phyloP scores from a whole-genome alignment of 2,888 invertebrate genomes.

The Papilio elwesi region DNA sequence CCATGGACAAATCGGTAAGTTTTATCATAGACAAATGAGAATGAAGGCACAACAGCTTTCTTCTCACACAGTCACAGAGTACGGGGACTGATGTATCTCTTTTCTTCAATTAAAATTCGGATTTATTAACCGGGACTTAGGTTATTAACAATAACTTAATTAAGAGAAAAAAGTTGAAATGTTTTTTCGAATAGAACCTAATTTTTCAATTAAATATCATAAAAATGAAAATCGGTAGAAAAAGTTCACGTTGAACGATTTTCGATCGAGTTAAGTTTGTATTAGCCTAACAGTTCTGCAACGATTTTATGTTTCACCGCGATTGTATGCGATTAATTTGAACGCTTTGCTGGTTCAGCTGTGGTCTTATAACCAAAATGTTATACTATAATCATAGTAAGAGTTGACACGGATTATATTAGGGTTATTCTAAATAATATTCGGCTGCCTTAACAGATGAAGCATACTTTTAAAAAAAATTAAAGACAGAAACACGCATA shows the following conservation, averaged over 20 bases:
- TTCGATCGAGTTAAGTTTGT: slow-evolving; percentile 47
- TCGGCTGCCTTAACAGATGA: not conserved
- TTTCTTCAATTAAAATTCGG: no score
- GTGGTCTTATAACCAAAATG: not conserved
- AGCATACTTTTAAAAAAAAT: no score
- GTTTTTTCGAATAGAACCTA: not conserved
- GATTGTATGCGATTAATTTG: not conserved
- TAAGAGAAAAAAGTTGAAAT: no score
- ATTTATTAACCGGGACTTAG: no score
- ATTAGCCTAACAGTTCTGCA: slow-evolving; percentile 44
- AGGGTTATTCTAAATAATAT: not conserved
- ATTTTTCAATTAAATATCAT: not conserved
- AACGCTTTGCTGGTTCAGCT: not conserved
- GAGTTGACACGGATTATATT: not conserved
- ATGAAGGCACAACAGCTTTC: no score
- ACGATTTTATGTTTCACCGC: slow-evolving; percentile 43
- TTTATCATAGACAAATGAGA: no score
- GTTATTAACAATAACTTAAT: no score
- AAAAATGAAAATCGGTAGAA: not conserved
- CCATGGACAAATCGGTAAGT: no score
- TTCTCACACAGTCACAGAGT: no score
- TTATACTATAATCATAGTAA: not conserved
- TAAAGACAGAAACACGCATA: no score
- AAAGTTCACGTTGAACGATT: slow-evolving; percentile 37
- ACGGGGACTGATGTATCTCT: no score